Evolutionary conservation across 2,797 vertebrate species (phyloP).

Genomic region (Pteronotus mesoamericanus): DNA sequence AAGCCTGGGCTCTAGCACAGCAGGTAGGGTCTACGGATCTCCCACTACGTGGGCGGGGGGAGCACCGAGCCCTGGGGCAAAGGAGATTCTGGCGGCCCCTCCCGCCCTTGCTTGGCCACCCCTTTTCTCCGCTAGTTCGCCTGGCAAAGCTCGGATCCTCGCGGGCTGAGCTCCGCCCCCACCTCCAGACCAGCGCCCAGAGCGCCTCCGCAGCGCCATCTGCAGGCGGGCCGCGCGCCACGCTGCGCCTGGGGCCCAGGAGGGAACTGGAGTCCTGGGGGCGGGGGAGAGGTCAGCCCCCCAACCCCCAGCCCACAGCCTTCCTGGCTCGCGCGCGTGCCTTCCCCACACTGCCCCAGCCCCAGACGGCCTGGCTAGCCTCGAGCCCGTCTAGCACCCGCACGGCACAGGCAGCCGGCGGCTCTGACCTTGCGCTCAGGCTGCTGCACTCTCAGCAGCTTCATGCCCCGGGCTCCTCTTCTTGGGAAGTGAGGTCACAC

Average conservation of each 20-base stretch:
- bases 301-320: not conserved
- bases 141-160: not conserved
- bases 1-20: not conserved
- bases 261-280: not conserved
- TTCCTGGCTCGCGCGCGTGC: not conserved
- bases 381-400: not conserved
- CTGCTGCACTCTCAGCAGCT: constrained; percentile 2
- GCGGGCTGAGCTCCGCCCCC: not conserved
- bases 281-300: not conserved
- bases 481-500: constrained; percentile 65
- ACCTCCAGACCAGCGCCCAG: not conserved
- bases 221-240: not conserved
- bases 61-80: not conserved
- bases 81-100: not conserved
- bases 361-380: not conserved
- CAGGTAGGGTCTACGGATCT: not conserved
- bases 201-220: constrained; percentile 61
- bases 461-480: constrained; percentile 47
- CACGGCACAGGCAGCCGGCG: not conserved
- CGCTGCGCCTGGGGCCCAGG: not conserved
- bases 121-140: not conserved
- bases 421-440: constrained; percentile 14
- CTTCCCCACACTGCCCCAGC: not conserved
- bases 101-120: not conserved
- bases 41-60: not conserved